Evolutionary conservation across 1,140 invertebrate genomes (phyloP).

Genomic region (Oncopeltus fasciatus): DNA sequence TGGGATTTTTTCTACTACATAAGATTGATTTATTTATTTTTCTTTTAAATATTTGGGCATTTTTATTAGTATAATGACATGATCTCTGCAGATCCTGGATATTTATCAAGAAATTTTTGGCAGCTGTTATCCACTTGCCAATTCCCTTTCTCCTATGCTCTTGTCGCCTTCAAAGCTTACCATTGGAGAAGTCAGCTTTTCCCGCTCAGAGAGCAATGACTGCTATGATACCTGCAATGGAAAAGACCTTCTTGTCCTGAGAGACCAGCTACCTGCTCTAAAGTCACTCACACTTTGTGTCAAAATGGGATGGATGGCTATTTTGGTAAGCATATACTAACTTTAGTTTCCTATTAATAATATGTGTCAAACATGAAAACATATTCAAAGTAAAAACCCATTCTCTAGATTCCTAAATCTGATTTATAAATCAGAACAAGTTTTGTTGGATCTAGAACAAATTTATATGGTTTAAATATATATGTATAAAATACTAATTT

Average conservation of each 20-base stretch:
- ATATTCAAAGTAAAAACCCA: no score
- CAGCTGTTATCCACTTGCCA: conserved; percentile 34
- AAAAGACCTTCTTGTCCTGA: conserved; percentile 29
- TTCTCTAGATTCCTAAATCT: no score
- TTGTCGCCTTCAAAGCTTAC: conserved; percentile 37
- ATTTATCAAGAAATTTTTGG: conserved; percentile 44
- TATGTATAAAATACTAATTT: no score
- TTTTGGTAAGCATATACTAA: conserved; percentile 63
- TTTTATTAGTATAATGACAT: background rate
- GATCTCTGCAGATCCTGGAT: conserved; percentile 35
- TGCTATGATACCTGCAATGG: background rate
- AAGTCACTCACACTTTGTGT: conserved; percentile 68
- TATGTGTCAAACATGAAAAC: no score
- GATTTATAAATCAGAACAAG: no score
- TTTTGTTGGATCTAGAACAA: no score
- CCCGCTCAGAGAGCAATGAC: conserved; percentile 24
- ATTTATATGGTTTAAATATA: no score
- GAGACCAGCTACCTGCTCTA: conserved; percentile 47
- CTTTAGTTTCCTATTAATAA: no score
- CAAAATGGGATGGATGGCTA: conserved; percentile 81
- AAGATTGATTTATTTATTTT: background rate
- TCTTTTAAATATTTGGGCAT: background rate
- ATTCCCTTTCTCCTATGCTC: conserved; percentile 33
- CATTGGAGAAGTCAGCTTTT: conserved; percentile 42
- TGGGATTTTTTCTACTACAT: no score